Evolutionary conservation across 2,797 vertebrate genomes (phyloP).

Genomic region (Nyctibius grandis): DNA sequence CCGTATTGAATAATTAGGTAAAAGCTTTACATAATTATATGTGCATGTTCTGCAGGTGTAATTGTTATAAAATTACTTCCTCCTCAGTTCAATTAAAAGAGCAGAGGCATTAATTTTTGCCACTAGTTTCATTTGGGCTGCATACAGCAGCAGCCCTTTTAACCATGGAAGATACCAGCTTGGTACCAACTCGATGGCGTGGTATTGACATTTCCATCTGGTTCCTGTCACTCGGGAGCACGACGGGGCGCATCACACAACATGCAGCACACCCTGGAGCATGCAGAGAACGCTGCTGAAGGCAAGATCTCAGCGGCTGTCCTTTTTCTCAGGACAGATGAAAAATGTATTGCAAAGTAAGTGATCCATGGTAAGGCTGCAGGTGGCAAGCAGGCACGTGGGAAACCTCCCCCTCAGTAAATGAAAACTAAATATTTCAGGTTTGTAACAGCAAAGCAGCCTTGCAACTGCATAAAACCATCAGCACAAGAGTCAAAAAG

Average conservation of each 20-base stretch:
- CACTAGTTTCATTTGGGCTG: not conserved
- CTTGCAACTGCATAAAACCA: not conserved
- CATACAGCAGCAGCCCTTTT: rapidly evolving
- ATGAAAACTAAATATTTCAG: not conserved
- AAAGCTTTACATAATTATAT: not conserved
- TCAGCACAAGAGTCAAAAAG: not conserved
- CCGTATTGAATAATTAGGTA: not conserved
- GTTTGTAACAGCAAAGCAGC: not conserved
- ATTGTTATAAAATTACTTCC: not conserved
- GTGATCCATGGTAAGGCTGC: not conserved
- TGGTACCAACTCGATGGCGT: rapidly evolving
- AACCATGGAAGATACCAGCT: not conserved
- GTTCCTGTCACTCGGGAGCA: not conserved
- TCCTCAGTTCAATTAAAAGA: not conserved
- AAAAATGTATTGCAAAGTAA: not conserved
- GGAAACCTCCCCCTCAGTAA: not conserved
- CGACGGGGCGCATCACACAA: not conserved
- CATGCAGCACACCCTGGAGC: not conserved
- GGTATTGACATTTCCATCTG: not conserved
- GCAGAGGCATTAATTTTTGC: not conserved
- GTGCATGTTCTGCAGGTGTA: not conserved
- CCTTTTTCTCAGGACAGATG: not conserved
- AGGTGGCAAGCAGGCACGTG: not conserved
- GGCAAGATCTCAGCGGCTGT: not conserved
- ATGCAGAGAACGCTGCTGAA: not conserved